Percentiles rank a stretch among this genome's conserved stretches.
Evolutionary conservation across 2,113 vertebrate genomes (phyloP).

Genomic region (Pampusana beccarii): DNA sequence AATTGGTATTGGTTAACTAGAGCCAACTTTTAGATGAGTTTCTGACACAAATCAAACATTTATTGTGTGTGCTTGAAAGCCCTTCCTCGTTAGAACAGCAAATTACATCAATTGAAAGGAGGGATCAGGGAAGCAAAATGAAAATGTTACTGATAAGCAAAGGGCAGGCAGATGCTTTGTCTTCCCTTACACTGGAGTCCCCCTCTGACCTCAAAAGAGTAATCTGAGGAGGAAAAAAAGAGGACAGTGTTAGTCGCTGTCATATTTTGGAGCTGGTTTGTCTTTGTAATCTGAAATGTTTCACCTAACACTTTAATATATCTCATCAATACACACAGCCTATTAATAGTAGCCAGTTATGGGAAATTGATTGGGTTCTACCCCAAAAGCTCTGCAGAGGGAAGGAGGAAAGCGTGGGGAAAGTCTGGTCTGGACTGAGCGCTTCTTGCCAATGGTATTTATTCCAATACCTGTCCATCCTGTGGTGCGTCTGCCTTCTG

Average conservation of each 20-base stretch:
- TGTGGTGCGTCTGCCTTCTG: constrained; percentile 23
- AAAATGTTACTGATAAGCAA: background rate
- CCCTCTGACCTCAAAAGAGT: background rate
- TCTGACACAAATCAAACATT: background rate
- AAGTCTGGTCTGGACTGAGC: background rate
- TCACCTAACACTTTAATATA: background rate
- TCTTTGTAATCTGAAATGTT: background rate
- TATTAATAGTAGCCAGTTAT: background rate
- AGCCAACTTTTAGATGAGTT: background rate
- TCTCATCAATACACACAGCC: background rate
- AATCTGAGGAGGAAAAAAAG: background rate
- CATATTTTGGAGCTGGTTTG: background rate
- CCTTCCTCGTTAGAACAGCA: background rate
- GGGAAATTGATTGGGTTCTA: background rate
- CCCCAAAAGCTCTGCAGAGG: background rate
- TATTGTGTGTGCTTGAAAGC: background rate
- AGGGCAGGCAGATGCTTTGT: background rate
- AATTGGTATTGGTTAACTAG: background rate
- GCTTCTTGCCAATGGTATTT: background rate
- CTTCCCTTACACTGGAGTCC: background rate
- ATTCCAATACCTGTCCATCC: constrained; percentile 60
- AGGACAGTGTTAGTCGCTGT: background rate
- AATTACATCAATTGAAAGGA: background rate
- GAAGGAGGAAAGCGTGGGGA: background rate
- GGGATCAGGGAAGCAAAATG: background rate